phyloP scores from a whole-genome alignment of 2,113 vertebrate genomes.

The Cephalopholis sonnerati region DNA sequence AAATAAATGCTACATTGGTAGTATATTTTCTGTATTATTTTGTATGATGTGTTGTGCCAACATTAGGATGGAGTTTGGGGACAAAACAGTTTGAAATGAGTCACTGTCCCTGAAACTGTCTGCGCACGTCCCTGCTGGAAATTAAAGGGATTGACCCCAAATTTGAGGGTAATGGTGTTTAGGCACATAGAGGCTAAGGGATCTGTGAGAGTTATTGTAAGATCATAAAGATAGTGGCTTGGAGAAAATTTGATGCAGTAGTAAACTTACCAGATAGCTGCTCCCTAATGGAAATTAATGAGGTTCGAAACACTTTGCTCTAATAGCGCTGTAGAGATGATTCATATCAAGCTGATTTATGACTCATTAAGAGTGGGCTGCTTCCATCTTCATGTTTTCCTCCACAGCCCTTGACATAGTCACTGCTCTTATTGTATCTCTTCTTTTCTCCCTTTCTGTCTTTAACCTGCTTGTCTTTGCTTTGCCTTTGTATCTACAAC shows the following conservation, averaged over 20 bases:
- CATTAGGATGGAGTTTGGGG: background rate
- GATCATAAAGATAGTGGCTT: constrained; percentile 44
- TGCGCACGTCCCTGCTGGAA: background rate
- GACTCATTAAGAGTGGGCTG: constrained; percentile 71
- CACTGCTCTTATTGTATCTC: constrained; percentile 21
- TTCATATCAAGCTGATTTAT: constrained; percentile 76
- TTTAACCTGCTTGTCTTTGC: constrained; percentile 25
- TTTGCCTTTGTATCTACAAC: constrained; percentile 18
- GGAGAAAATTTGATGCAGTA: constrained; percentile 51
- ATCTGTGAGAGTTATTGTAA: constrained; percentile 31
- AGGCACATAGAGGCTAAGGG: constrained; percentile 4
- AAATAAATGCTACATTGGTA: background rate
- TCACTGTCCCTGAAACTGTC: background rate
- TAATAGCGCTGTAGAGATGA: constrained; percentile 74
- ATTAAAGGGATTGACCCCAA: constrained; percentile 24
- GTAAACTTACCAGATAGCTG: constrained; percentile 58
- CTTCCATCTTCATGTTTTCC: constrained; percentile 59
- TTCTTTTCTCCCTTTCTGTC: constrained; percentile 2
- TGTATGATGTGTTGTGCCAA: background rate
- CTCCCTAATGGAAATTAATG: constrained; percentile 78
- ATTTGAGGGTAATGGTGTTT: constrained; percentile 13
- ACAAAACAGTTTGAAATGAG: background rate
- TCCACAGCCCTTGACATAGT: constrained; percentile 54
- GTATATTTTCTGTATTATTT: background rate
- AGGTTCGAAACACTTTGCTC: constrained; percentile 74